A percentile compares a stretch with the other conserved stretches of the same genome.
phyloP scores from a whole-genome alignment of 1,140 invertebrate species.

The Babylonia areolata region DNA sequence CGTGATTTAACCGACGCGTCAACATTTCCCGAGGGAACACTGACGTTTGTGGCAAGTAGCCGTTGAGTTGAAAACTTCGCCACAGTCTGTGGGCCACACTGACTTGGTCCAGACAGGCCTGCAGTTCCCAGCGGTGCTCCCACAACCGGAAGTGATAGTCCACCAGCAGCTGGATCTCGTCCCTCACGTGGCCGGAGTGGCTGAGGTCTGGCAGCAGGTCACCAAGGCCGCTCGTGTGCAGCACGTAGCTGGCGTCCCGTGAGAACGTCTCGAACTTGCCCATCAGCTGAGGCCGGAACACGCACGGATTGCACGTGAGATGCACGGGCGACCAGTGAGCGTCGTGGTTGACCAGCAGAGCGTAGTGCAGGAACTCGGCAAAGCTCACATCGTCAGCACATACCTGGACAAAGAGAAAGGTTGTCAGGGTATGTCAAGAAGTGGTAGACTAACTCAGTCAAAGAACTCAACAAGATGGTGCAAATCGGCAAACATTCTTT shows the following conservation, averaged over 20 bases:
- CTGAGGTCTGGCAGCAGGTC: neutral
- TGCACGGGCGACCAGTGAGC: constrained; percentile 47
- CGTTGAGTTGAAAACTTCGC: constrained; percentile 44
- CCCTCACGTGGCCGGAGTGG: constrained; percentile 21
- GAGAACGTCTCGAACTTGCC: constrained; percentile 50
- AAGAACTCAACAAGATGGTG: no score
- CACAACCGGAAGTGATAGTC: constrained; percentile 44
- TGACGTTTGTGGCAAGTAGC: constrained; percentile 35
- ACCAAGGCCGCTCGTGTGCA: constrained; percentile 33
- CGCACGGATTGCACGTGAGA: constrained; percentile 44
- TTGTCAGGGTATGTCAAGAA: no score
- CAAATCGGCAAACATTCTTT: no score
- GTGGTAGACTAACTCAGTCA: no score
- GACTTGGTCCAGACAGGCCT: constrained; percentile 26
- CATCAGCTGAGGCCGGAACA: constrained; percentile 35
- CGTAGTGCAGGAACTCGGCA: constrained; percentile 48
- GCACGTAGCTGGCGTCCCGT: constrained; percentile 19
- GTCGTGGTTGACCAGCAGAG: constrained; percentile 36
- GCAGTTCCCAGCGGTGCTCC: neutral
- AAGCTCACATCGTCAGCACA: constrained; percentile 53
- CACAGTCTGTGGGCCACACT: constrained; percentile 41
- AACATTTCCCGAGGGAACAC: neutral
- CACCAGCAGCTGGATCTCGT: constrained; percentile 43
- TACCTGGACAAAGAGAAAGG: neutral
- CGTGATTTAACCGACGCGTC: constrained; percentile 6